Evolutionary conservation across 2,113 vertebrate species (phyloP), one percentile per base, ranked within the genome.

Genomic region (Sebastes fasciatus): DNA sequence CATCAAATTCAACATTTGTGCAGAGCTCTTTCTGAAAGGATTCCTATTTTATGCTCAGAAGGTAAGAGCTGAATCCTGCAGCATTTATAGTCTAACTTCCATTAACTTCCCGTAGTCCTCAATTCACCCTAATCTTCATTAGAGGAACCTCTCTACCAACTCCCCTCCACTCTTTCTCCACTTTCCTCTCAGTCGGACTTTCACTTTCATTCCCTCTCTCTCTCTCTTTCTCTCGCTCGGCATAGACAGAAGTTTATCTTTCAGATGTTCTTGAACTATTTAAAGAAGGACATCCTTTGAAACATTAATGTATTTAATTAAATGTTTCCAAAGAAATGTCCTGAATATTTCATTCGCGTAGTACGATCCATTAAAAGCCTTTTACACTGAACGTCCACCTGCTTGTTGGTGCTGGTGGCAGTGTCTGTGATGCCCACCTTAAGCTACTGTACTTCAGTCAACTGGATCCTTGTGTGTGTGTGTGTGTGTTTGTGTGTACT

Each of bases 221-320:
- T 64, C 51, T 17, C 42, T n/a, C 21, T 34, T 19, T 68, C 46
- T 49, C 12, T 76, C 54, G 6, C 55, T 80, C 4, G 40, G 12
- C 69, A 85, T n/a, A 74, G 74, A 75, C 79, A 82, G n/a, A 88
- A 63, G 73, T 86, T 91, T 78, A 88, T 90, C 82, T 88, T 86
- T 89, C 49, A 91, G 68, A 87, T 85, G 60, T 82, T 89, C 78
- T 74, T 86, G 75, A 83, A 88, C 83, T 91, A 88, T 90, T 91
- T 86, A 83, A 89, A 83, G 85, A 66, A 66, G 58, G 8, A 70
- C 55, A 21, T 66, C 73, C 54, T 86, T 83, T 92, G 77, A 92
- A 93, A 91, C 85, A 90, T 91, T 91, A 74, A 94, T 84, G 26
- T 12, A 74, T 79, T 85, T 86, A 88, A 93, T 93, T 84, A 93